Evolutionary conservation across 2,888 invertebrate species (phyloP), one percentile per base, ranked within the genome.

Genomic region (Harpalus rufipes): DNA sequence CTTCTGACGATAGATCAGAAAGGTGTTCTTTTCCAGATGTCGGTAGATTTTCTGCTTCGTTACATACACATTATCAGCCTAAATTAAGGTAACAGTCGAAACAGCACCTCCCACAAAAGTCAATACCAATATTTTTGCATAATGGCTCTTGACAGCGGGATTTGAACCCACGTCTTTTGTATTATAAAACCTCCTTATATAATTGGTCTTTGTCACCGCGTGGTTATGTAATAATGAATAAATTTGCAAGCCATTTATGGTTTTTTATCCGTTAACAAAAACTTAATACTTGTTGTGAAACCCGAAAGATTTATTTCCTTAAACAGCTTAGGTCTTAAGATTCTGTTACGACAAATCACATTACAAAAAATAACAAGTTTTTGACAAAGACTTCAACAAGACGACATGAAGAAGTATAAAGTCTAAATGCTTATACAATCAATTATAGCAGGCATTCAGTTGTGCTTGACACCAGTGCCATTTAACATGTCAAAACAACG

Each of bases 361-460:
- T 74, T 74, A 74, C 72, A 44, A 74, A 74, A 72, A 74, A 74
- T 74, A 82, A 82, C 82, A 82, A 58, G 82, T 82, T 82, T 80
- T 58, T 82, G 82, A 82, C 82, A 82, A 82, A 82, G 82, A 82
- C 68, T 68, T 82, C 82, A 61, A 72, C 82, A 82, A 74, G 72
- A 41, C 41, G 72, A 74, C 72, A 74, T 18, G 72, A 74, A 41
- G 72, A 74, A 74, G 51, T 74, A 74, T 74, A 74, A 74, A 74
- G 72, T 74, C 44, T 44, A 44, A 74, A 74, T 74, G 72, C 51
- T 74, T 44, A 74, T 82, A 82, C 72, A 82, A 82, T 82, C 82
- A 82, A 82, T 82, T 82, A 82, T 72, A 10, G 56, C 32, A 21
- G 32, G 58, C 44, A 65, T 65, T 65, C 44, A 68, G 81, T 21